Conservation (phyloP, 2,888 invertebrate genomes). For the Calliopum simillimum region DNA sequence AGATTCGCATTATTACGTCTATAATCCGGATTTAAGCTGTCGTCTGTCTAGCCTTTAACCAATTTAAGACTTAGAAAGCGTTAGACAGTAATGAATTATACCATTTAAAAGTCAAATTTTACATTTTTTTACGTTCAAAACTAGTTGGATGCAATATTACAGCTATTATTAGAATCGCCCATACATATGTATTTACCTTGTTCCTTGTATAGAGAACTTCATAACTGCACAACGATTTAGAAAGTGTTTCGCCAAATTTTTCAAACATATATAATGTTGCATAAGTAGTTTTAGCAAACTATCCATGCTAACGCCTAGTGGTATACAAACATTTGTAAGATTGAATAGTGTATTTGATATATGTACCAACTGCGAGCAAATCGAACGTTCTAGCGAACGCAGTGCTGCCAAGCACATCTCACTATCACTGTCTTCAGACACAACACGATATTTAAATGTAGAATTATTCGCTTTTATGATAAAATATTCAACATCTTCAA, state of each 20-base stretch:
- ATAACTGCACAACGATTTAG: slow-evolving; percentile 66
- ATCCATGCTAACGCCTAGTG: slow-evolving; percentile 71
- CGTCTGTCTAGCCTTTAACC: no score
- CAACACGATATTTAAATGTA: slow-evolving; percentile 66
- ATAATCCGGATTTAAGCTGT: no score
- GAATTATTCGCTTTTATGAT: slow-evolving; percentile 67
- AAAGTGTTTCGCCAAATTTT: slow-evolving; percentile 73
- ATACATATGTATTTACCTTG: slow-evolving; percentile 50
- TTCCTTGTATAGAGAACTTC: slow-evolving; percentile 54
- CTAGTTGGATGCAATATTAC: not conserved
- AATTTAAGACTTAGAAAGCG: no score
- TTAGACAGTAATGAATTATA: no score
- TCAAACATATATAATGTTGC: slow-evolving; percentile 70
- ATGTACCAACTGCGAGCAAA: slow-evolving; percentile 72
- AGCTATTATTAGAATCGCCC: no score
- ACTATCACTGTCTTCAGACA: slow-evolving; percentile 66
- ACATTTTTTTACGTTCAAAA: no score
- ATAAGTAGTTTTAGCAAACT: slow-evolving; percentile 71
- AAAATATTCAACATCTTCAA: slow-evolving; percentile 64
- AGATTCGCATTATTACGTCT: no score
- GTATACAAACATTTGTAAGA: slow-evolving; percentile 69
- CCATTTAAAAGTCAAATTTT: no score
- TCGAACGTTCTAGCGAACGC: slow-evolving; percentile 70
- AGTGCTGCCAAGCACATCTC: slow-evolving; percentile 68
- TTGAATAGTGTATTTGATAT: slow-evolving; percentile 69